Conservation (phyloP, 1,140 invertebrate genomes). For the Hycleus cichorii region DNA sequence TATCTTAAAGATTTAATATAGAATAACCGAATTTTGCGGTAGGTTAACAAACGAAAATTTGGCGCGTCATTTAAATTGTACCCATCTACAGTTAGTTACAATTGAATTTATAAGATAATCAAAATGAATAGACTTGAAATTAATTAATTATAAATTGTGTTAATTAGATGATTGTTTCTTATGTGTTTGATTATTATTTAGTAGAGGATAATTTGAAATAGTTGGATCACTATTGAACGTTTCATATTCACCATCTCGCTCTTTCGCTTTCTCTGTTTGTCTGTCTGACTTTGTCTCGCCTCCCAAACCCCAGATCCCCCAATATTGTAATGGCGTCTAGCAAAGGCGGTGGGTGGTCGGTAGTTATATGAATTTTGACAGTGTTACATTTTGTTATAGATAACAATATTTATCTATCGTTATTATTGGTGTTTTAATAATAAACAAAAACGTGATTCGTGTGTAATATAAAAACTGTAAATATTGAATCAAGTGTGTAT, state of each 20-base stretch:
- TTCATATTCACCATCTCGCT: neutral
- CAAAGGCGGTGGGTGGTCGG: constrained; percentile 34
- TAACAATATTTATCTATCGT: constrained; percentile 5
- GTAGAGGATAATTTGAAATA: no score
- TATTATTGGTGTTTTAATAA: neutral
- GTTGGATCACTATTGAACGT: constrained; percentile 9
- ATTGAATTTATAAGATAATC: no score
- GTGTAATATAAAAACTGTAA: neutral
- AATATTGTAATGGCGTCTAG: constrained; percentile 27
- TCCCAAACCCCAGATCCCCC: constrained; percentile 6
- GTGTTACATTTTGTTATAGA: constrained; percentile 28
- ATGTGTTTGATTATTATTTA: no score
- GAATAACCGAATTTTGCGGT: no score
- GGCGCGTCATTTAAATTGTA: no score
- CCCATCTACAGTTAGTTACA: no score
- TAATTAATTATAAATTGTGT: no score
- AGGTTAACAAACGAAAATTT: no score
- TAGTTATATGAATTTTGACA: constrained; percentile 28
- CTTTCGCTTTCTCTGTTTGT: no score
- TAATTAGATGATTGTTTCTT: no score
- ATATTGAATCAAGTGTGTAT: neutral
- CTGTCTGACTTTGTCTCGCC: neutral
- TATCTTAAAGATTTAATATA: no score
- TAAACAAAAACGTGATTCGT: constrained; percentile 1
- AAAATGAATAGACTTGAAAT: no score